Evolutionary conservation across 1,140 invertebrate genomes (phyloP).

Genomic region (Leptonema lineaticorne): DNA sequence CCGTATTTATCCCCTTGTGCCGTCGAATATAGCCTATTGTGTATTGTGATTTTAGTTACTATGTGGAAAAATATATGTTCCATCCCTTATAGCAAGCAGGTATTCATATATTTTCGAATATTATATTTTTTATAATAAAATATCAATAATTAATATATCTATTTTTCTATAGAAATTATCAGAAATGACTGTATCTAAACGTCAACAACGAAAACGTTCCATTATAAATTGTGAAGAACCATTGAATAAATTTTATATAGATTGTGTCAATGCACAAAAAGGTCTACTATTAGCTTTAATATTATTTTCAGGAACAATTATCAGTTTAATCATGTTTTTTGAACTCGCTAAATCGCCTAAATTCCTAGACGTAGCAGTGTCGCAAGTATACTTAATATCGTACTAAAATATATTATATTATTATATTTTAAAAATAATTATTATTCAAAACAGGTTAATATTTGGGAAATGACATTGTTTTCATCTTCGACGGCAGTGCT

Average conservation of each 20-base stretch:
- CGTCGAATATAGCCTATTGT: slow-evolving; percentile 74
- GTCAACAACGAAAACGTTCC: background rate
- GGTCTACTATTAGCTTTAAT: slow-evolving; percentile 70
- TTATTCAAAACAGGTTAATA: slow-evolving; percentile 54
- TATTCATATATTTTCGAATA: background rate
- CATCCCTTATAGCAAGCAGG: slow-evolving; percentile 48
- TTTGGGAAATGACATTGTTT: slow-evolving; percentile 66
- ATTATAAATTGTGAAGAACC: slow-evolving; percentile 27
- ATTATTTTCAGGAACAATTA: slow-evolving; percentile 67
- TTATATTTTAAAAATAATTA: background rate
- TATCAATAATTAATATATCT: no score
- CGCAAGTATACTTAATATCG: slow-evolving; percentile 56
- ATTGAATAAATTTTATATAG: slow-evolving; percentile 67
- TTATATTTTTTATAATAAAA: background rate
- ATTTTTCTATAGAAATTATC: background rate
- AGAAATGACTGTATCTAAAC: background rate
- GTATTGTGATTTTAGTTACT: slow-evolving; percentile 64
- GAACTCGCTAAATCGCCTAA: slow-evolving; percentile 66
- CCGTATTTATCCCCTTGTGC: slow-evolving; percentile 71
- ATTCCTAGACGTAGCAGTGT: slow-evolving; percentile 60
- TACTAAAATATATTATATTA: background rate
- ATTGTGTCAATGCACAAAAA: slow-evolving; percentile 72
- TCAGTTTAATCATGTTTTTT: slow-evolving; percentile 73
- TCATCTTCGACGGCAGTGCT: slow-evolving; percentile 57
- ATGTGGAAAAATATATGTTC: slow-evolving; percentile 66